These are phyloP conservation scores for Notospermus geniculatus DNA, from an alignment of 1,140 invertebrate species.

Conservation along the genomic window DNA sequence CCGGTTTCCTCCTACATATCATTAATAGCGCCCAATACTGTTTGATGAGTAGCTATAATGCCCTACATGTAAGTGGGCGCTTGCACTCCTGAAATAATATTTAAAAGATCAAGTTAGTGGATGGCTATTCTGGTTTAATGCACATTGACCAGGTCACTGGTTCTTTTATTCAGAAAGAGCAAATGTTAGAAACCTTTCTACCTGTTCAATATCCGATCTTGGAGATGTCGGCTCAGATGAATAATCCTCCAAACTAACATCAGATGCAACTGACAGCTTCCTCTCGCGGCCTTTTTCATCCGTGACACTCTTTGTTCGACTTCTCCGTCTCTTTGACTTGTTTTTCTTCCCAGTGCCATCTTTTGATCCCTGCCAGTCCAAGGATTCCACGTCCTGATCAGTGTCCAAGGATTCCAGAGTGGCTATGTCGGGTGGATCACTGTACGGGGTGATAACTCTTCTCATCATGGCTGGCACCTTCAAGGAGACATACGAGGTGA, in stretches of 20 bases:
- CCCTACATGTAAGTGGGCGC: no score
- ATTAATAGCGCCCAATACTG: no score
- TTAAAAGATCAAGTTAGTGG: no score
- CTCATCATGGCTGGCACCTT: slow-evolving; percentile 55
- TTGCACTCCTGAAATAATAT: no score
- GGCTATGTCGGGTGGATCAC: slow-evolving; percentile 60
- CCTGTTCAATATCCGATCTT: neutral
- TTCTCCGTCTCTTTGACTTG: slow-evolving; percentile 32
- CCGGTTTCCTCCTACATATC: no score
- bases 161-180: no score
- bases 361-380: slow-evolving; percentile 46
- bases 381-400: neutral
- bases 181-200: no score
- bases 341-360: slow-evolving; percentile 27
- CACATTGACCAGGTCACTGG: no score
- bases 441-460: slow-evolving; percentile 65
- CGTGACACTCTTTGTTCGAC: slow-evolving; percentile 32
- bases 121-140: no score
- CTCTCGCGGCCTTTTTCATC: slow-evolving; percentile 29
- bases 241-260: slow-evolving; percentile 24
- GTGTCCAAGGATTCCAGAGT: slow-evolving; percentile 52
- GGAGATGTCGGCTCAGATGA: neutral
- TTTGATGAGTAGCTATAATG: no score
- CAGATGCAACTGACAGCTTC: slow-evolving; percentile 35
- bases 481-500: slow-evolving; percentile 13